A percentile compares a stretch with the other conserved stretches of the same genome.
phyloP scores from a whole-genome alignment of 2,113 vertebrate species.

The Nerophis lumbriciformis region DNA sequence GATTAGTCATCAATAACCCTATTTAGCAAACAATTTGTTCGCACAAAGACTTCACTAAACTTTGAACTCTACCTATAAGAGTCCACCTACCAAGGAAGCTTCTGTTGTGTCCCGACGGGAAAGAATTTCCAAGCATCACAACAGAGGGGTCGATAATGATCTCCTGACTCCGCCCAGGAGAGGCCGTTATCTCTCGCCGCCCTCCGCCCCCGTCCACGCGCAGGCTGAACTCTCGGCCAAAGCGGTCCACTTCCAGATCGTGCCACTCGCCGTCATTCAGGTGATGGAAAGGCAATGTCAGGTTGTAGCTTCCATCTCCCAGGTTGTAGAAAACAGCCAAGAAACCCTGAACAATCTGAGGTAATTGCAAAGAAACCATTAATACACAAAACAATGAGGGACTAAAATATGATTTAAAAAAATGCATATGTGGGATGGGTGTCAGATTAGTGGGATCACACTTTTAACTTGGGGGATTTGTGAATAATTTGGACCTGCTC shows the following conservation, averaged over 20 bases:
- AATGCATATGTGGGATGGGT: not conserved
- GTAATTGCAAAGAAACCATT: not conserved
- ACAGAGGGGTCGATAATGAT: constrained; percentile 77
- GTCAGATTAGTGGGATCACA: not conserved
- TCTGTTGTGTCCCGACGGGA: constrained; percentile 72
- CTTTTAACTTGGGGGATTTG: not conserved
- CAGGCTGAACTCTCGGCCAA: constrained; percentile 80
- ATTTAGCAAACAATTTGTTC: constrained; percentile 1
- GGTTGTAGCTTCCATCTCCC: constrained; percentile 78
- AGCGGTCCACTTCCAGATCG: constrained; percentile 77
- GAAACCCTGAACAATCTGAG: constrained; percentile 76
- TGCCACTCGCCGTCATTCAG: constrained; percentile 85
- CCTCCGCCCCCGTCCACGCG: constrained; percentile 80
- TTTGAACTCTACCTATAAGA: not conserved
- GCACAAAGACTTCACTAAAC: not conserved
- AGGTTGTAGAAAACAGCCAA: constrained; percentile 82
- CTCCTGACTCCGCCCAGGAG: constrained; percentile 76
- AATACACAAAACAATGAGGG: not conserved
- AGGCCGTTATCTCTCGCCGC: constrained; percentile 71
- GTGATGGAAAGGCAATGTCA: constrained; percentile 74
- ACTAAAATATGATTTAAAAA: not conserved
- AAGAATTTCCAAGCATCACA: constrained; percentile 80
- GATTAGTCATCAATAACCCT: not conserved
- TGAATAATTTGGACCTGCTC: not conserved
- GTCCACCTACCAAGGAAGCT: constrained; percentile 79